phyloP scores from a whole-genome alignment of 2,888 invertebrate species.

The Melanostoma mellinum region DNA sequence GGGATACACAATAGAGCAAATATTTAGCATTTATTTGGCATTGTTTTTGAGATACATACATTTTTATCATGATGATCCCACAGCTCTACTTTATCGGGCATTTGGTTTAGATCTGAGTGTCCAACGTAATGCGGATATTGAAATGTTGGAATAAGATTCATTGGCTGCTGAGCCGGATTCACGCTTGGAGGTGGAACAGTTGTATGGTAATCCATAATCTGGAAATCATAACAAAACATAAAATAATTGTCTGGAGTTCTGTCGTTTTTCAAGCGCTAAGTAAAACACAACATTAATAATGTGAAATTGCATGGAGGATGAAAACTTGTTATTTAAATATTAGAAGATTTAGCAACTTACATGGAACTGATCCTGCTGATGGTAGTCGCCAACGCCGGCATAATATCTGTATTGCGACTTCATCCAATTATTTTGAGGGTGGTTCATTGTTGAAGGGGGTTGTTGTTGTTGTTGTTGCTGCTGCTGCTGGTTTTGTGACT shows the following conservation, averaged over 20 bases:
- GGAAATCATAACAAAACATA: not conserved
- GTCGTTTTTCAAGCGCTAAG: too few relatives aligned
- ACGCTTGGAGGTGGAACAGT: conserved; percentile 79
- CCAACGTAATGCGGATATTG: conserved; percentile 80
- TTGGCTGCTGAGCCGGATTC: conserved; percentile 77
- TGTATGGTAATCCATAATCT: conserved; percentile 81
- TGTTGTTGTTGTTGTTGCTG: conserved; percentile 58
- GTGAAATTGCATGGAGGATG: not conserved
- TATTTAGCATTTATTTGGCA: not conserved
- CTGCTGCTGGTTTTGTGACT: conserved; percentile 73
- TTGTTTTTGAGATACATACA: conserved; percentile 75
- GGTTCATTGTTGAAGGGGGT: conserved; percentile 75
- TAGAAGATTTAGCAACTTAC: conserved; percentile 73
- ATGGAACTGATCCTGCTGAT: conserved; percentile 80
- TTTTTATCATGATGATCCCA: conserved; percentile 82
- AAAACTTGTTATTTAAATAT: not conserved
- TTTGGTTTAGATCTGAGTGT: conserved; percentile 77
- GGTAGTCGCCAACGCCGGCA: conserved; percentile 77
- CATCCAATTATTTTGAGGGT: conserved; percentile 77
- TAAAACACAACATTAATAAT: not conserved
- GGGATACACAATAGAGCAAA: conserved; percentile 8
- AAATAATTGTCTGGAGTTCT: not conserved
- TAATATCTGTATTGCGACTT: conserved; percentile 79
- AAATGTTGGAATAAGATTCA: conserved; percentile 80
- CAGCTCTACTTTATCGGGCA: conserved; percentile 80